Percentiles rank a stretch among this genome's conserved stretches.
These are phyloP conservation scores for Tychaedon coryphoeus DNA, from an alignment of 2,113 vertebrate species.

Conservation along the genomic window DNA sequence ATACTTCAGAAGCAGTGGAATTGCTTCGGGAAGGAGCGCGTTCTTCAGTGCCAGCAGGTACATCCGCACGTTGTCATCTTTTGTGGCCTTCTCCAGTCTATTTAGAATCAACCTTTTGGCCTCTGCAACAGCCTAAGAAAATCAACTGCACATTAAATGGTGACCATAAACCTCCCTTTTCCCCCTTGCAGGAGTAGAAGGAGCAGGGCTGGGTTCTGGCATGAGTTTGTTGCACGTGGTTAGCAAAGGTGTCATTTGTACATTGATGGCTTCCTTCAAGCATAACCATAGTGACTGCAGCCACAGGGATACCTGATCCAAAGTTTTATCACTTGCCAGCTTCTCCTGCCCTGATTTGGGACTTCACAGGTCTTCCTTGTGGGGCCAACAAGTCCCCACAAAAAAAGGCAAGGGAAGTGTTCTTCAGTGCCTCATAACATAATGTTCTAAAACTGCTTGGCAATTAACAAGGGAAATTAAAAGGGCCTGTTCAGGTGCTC, in stretches of 20 bases:
- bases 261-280: neutral
- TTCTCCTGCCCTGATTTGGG: neutral
- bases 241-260: neutral
- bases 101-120: constrained; percentile 88
- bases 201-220: neutral
- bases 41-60: constrained; percentile 94
- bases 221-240: neutral
- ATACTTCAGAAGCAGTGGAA: constrained; percentile 85
- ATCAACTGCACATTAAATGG: neutral
- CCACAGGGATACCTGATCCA: neutral
- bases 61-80: constrained; percentile 83
- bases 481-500: neutral
- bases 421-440: neutral
- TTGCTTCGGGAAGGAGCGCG: constrained; percentile 85
- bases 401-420: neutral
- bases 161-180: neutral
- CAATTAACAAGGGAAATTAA: neutral
- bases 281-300: neutral
- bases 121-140: constrained; percentile 81
- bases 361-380: neutral
- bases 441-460: neutral
- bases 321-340: neutral
- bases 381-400: neutral
- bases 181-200: neutral
- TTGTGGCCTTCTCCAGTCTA: constrained; percentile 79